phyloP scores from a whole-genome alignment of 2,113 vertebrate species.

The Tautogolabrus adspersus region DNA sequence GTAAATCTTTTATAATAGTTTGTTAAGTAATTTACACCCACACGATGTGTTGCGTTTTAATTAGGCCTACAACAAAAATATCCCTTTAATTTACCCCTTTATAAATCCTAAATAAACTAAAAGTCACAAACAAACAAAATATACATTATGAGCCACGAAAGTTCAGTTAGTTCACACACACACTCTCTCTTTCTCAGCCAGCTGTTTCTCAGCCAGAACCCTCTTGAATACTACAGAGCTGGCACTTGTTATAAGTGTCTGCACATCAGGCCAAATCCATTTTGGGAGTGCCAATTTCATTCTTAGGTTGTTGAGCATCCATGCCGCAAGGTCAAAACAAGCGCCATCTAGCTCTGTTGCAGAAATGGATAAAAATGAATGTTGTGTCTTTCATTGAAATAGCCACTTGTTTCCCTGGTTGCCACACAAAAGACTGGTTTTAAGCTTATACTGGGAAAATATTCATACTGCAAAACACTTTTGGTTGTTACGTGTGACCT shows the following conservation, averaged over 20 bases:
- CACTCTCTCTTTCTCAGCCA: constrained; percentile 36
- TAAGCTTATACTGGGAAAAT: constrained; percentile 39
- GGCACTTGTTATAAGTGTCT: constrained; percentile 72
- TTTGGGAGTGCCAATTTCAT: constrained; percentile 73
- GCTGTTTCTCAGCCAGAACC: constrained; percentile 60
- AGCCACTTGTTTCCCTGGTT: constrained; percentile 54
- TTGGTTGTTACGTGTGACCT: background rate
- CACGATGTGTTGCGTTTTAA: no score
- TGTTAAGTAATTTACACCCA: no score
- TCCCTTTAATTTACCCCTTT: no score
- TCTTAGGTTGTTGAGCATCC: constrained; percentile 76
- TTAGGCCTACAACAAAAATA: no score
- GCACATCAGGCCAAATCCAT: constrained; percentile 77
- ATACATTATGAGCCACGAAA: no score
- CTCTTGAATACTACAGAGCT: constrained; percentile 73
- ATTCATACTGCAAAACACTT: constrained; percentile 30
- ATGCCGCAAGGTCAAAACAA: constrained; percentile 75
- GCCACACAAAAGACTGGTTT: constrained; percentile 39
- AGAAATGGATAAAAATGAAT: constrained; percentile 65
- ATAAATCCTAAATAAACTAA: no score
- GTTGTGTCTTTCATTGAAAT: constrained; percentile 60
- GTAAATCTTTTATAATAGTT: no score
- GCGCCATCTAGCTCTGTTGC: constrained; percentile 48
- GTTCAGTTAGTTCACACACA: no score
- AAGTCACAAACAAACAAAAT: no score